Conservation (phyloP, 2,888 invertebrate species). For the Philopedon plagiatum region DNA sequence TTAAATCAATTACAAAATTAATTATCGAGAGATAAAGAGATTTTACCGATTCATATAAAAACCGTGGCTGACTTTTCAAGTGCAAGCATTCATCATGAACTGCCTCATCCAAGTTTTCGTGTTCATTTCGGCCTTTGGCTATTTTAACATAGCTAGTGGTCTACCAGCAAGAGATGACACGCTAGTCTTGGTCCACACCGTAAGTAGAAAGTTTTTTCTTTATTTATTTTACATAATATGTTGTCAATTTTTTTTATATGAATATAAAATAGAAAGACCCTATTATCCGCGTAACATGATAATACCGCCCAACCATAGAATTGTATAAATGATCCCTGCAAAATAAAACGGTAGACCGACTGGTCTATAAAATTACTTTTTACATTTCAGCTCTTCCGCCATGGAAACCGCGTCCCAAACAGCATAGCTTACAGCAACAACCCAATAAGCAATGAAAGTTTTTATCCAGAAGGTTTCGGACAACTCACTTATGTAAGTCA, state of each 20-base stretch:
- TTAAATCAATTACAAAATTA: too few relatives aligned
- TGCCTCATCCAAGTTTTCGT: constrained; percentile 3
- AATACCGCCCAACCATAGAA: too few relatives aligned
- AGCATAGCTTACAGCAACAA: constrained; percentile 9
- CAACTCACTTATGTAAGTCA: constrained; percentile 28
- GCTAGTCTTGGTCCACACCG: constrained; percentile 28
- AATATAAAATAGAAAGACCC: too few relatives aligned
- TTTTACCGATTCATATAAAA: too few relatives aligned
- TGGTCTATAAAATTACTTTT: too few relatives aligned
- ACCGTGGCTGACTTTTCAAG: not conserved
- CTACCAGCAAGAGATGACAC: constrained; percentile 19
- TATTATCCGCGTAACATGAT: too few relatives aligned
- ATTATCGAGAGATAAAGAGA: too few relatives aligned
- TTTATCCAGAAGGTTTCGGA: constrained; percentile 27
- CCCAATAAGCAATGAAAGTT: constrained; percentile 21
- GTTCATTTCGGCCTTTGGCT: constrained; percentile 2
- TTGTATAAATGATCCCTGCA: too few relatives aligned
- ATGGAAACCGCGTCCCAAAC: constrained; percentile 13
- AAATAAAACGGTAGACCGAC: too few relatives aligned
- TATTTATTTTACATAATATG: too few relatives aligned
- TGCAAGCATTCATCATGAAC: constrained; percentile 6
- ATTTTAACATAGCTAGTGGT: constrained; percentile 3
- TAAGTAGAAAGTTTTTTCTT: too few relatives aligned
- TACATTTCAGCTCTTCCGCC: constrained; percentile 1
- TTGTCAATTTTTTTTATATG: too few relatives aligned